Evolutionary conservation across 1,140 invertebrate genomes (phyloP), one percentile per base, ranked within the genome.

Genomic region (Geopemphigus sp.): DNA sequence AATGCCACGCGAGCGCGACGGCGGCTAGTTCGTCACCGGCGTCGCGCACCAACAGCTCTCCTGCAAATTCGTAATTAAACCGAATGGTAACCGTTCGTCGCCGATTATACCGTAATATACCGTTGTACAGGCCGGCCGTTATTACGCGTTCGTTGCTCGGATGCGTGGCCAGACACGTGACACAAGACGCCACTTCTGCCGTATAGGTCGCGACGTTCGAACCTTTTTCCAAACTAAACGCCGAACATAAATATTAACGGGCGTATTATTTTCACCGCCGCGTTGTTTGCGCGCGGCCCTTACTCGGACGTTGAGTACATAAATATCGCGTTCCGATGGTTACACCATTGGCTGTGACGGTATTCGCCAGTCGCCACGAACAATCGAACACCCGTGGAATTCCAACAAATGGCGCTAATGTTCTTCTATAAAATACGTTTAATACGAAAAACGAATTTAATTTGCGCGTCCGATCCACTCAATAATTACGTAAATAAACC

Each of bases 81-180:
- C n/a, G n/a, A n/a, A n/a, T n/a, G n/a, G n/a, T n/a, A n/a, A n/a
- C n/a, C n/a, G n/a, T n/a, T n/a, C n/a, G n/a, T n/a, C n/a, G n/a
- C n/a, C n/a, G n/a, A n/a, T n/a, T n/a, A n/a, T n/a, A n/a, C n/a
- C n/a, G n/a, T n/a, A n/a, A 1, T 22, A 0, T 74, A 74, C 72
- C 72, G 45, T 74, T 74, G 6, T 57, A 74, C 59, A 74, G 59
- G 14, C 72, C 72, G 17, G 72, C 72, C 45, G 72, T 74, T 22
- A 74, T 59, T 8, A 74, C 12, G 26, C 59, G 53, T 74, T 74
- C 32, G 45, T 74, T 74, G 3, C 29, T 74, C 14, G 72, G 72
- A 59, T 74, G 72, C 39, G n/a, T 57, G 10, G 54, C 72, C 39
- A 74, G 45, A 45, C 72, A 74, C n/a, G 53, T 74, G 8, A 74